These are phyloP conservation scores for Acanthurus lineatus DNA, from an alignment of 2,797 vertebrate genomes.

Conservation along the genomic window DNA sequence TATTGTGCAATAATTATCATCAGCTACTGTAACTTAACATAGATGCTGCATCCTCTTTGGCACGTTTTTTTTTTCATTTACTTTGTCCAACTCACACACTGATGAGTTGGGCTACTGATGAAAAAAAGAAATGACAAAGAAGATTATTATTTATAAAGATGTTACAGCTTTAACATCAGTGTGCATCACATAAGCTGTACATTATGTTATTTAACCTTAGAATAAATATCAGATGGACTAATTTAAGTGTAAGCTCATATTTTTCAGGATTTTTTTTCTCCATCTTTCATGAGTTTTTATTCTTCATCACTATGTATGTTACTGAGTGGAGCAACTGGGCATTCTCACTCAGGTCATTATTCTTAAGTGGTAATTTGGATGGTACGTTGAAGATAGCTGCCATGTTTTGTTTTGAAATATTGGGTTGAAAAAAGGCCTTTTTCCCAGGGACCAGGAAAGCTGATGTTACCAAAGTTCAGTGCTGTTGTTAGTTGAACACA, in stretches of 20 bases:
- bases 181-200: not conserved
- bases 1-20: not conserved
- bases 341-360: not conserved
- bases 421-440: constrained; percentile 13
- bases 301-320: not conserved
- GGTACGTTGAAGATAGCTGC: not conserved
- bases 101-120: too few species aligned
- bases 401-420: constrained; percentile 1
- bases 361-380: not conserved
- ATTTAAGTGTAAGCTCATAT: not conserved
- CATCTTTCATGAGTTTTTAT: not conserved
- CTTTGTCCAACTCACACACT: not conserved
- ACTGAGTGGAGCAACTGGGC: not conserved
- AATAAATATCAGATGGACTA: not conserved
- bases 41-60: not conserved
- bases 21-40: not conserved
- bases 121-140: too few species aligned
- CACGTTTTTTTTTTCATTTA: not conserved
- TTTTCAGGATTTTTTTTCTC: not conserved
- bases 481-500: not conserved
- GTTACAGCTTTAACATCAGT: not conserved
- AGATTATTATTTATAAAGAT: too few species aligned
- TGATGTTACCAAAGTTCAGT: not conserved
- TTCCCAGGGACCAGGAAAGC: not conserved
- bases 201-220: not conserved